Conservation (phyloP, 2,113 vertebrate species). For the Nothocercus julius region DNA sequence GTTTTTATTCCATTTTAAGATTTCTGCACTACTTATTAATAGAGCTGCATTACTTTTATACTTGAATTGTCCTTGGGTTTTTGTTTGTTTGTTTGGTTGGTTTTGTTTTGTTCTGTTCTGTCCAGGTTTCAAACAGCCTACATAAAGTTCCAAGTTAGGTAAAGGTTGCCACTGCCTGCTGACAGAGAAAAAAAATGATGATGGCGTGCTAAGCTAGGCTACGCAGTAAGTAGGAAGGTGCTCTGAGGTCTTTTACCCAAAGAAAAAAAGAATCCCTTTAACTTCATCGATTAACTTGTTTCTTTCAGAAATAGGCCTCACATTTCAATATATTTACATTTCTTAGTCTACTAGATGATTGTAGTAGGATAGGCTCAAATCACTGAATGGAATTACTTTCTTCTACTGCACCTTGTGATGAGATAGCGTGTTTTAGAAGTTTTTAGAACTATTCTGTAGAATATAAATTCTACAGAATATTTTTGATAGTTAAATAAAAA, state of each 20-base stretch:
- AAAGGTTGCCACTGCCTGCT: background rate
- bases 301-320: background rate
- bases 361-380: background rate
- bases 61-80: background rate
- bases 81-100: background rate
- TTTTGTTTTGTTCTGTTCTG: background rate
- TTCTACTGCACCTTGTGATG: background rate
- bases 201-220: background rate
- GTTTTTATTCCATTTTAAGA: background rate
- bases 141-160: background rate
- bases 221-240: background rate
- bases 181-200: background rate
- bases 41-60: background rate
- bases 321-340: background rate
- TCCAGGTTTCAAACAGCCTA: background rate
- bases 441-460: background rate
- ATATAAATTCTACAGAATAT: background rate
- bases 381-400: background rate
- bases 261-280: background rate
- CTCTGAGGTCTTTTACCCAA: background rate
- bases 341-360: background rate
- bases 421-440: background rate
- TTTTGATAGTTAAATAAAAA: background rate
- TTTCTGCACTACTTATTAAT: background rate
- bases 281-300: background rate